Evolutionary conservation across 2,888 invertebrate species (phyloP).

Genomic region (Nysson spinosus): DNA sequence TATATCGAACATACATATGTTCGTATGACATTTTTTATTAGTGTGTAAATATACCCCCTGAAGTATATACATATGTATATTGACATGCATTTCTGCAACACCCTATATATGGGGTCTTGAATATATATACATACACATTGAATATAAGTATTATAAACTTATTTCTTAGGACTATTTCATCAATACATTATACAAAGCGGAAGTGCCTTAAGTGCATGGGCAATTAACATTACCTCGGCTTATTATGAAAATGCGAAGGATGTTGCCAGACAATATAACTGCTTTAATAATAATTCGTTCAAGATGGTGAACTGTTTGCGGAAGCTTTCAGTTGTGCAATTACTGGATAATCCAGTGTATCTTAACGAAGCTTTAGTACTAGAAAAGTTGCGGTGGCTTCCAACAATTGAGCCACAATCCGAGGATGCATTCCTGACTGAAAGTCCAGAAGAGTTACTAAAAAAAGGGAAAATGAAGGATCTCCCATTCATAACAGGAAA

Average conservation of each 20-base stretch:
- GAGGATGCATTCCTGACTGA: conserved; percentile 52
- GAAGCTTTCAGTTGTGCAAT: conserved; percentile 8
- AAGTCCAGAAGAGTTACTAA: too few relatives aligned
- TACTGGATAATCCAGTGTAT: conserved; percentile 10
- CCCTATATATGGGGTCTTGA: neutral
- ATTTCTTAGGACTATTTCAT: conserved; percentile 49
- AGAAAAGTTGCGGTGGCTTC: conserved; percentile 35
- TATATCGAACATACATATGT: too few relatives aligned
- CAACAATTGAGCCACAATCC: conserved; percentile 47
- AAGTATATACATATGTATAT: too few relatives aligned
- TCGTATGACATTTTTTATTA: too few relatives aligned
- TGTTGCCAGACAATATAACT: conserved; percentile 38
- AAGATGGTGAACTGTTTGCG: conserved; percentile 50
- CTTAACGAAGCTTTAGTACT: conserved; percentile 22
- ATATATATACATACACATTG: neutral
- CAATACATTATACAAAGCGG: conserved; percentile 56
- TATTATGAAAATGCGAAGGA: conserved; percentile 33
- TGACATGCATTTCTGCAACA: too few relatives aligned
- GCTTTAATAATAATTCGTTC: conserved; percentile 38
- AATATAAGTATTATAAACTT: conserved; percentile 12
- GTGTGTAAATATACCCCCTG: too few relatives aligned
- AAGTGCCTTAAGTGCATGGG: conserved; percentile 40
- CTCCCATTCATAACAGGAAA: conserved; percentile 49
- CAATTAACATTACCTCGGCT: conserved; percentile 13
- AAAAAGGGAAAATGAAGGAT: too few relatives aligned